phyloP scores from a whole-genome alignment of 2,113 vertebrate genomes.

The Leptobrachium leishanense region DNA sequence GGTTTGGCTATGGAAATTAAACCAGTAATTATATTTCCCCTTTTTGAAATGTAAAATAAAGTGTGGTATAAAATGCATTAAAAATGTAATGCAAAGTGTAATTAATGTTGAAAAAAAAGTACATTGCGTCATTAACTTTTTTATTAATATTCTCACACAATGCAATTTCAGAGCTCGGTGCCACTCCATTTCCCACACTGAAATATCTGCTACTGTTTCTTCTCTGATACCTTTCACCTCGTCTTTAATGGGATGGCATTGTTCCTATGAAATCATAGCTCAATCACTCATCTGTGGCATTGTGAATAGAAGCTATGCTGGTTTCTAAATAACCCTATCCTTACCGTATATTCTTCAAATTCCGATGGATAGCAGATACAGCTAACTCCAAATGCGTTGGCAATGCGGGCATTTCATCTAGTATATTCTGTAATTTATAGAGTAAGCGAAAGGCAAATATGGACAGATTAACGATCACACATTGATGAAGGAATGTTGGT shows the following conservation, averaged over 20 bases:
- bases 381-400: background rate
- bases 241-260: constrained; percentile 65
- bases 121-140: constrained; percentile 72
- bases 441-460: too few relatives aligned
- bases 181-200: constrained; percentile 69
- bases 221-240: constrained; percentile 67
- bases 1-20: constrained; percentile 68
- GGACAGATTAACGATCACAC: too few relatives aligned
- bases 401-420: background rate
- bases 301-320: constrained; percentile 40
- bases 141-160: constrained; percentile 70
- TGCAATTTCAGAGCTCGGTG: constrained; percentile 69
- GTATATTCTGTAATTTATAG: too few relatives aligned
- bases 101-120: constrained; percentile 71
- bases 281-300: constrained; percentile 60
- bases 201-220: constrained; percentile 68
- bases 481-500: too few relatives aligned
- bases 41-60: constrained; percentile 69
- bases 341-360: constrained; percentile 6
- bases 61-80: constrained; percentile 69
- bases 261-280: constrained; percentile 63
- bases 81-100: constrained; percentile 69
- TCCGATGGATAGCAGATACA: background rate
- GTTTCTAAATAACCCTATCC: constrained; percentile 35
- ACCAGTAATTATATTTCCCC: constrained; percentile 68